Evolutionary conservation across 2,113 vertebrate species (phyloP), one percentile per base, ranked within the genome.

Genomic region (Malurus melanocephalus): DNA sequence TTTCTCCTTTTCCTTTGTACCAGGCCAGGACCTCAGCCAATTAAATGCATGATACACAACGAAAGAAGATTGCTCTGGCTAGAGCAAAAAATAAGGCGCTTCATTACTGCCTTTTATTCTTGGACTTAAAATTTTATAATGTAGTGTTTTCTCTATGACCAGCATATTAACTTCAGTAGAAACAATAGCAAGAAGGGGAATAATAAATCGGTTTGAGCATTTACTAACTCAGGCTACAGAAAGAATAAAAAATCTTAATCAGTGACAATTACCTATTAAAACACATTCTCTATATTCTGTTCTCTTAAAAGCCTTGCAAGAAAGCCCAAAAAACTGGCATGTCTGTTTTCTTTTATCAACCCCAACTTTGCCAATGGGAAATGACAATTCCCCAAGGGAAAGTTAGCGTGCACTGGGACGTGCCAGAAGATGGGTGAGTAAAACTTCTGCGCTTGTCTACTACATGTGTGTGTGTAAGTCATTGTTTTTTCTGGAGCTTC

Each of bases 341-440:
- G 52, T 74, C 64, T 64, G 27, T 62, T 93, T 83, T 94, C 45
- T 80, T 93, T 91, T 86, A 80, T 80, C 74, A 64, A 11, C 13
- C 35, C 51, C 51, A 59, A 0, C 30, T 88, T 92, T 73, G 90
- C 53, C 80, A 84, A 2, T 79, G 74, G 45, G 43, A 94, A 93
- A 65, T 0, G 13, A 52, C 21, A 21, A 91, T 80, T 94, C 48
- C 88, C 88, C 69, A 91, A 35, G 59, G 93, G 77, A 85, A 90
- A 78, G 66, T 59, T 51, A 57, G 62, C 10, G 0, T 81, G 83
- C 55, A 3, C 27, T 81, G 74, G 48, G 80, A 84, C 1, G 7
- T 90, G 88, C 62, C 83, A 84, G 83, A 62, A 82, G 80, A 90
- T 81, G 92, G 80, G 71, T 80, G 80, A 94, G 61, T 93, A 90